phyloP scores from a whole-genome alignment of 2,797 vertebrate species.

The Ctenochaetus hawaiiensis region DNA sequence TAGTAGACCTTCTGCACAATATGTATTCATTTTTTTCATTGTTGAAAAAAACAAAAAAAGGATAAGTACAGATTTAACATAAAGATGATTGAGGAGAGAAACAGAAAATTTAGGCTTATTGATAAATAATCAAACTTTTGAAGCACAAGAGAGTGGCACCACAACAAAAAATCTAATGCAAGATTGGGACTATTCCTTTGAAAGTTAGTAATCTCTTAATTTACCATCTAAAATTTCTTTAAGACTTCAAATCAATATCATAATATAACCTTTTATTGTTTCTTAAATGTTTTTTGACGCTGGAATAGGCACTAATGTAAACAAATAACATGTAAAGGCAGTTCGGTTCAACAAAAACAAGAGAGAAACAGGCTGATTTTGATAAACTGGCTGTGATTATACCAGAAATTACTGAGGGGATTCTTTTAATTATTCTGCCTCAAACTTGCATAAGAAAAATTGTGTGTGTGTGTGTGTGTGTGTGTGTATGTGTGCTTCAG shows the following conservation, averaged over 20 bases:
- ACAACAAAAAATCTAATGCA: no score
- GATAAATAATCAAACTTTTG: no score
- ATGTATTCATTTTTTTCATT: no score
- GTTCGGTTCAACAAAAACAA: background rate
- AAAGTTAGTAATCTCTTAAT: no score
- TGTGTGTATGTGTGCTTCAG: conserved; percentile 9
- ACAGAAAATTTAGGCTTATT: no score
- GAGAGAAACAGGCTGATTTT: background rate
- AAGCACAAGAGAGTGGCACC: no score
- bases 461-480: background rate
- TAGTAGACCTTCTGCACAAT: no score
- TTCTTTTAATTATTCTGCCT: background rate
- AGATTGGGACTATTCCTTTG: no score
- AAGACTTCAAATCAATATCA: background rate
- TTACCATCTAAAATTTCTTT: background rate
- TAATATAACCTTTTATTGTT: background rate
- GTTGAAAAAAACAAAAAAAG: no score
- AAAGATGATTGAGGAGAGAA: no score
- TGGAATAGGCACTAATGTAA: background rate
- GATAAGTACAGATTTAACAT: no score
- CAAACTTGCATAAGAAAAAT: background rate
- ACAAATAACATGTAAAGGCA: background rate
- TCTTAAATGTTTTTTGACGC: background rate
- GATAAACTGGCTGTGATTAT: background rate
- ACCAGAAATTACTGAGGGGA: background rate